Conservation (phyloP, 2,888 invertebrate species). For the Morpho achilles region DNA sequence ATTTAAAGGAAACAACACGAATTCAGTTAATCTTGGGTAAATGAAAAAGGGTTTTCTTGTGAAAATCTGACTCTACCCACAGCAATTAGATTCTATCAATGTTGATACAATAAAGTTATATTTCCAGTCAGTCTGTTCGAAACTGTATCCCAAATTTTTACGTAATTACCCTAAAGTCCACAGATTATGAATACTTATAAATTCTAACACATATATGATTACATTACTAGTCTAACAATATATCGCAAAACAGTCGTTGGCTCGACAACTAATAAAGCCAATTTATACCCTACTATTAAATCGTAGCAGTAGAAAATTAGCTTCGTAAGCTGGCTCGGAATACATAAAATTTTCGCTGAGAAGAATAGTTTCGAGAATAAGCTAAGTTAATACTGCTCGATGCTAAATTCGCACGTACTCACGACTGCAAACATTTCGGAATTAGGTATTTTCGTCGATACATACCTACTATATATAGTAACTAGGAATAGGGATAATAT, state of each 20-base stretch:
- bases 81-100: too few relatives aligned
- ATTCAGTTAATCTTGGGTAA: too few relatives aligned
- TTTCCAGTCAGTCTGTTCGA: constrained; percentile 12
- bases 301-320: constrained; percentile 28
- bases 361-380: not conserved
- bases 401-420: constrained; percentile 1
- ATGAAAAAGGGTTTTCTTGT: too few relatives aligned
- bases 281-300: not conserved
- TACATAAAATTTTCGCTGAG: constrained; percentile 15
- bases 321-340: constrained; percentile 56
- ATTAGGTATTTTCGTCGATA: constrained; percentile 12
- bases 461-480: constrained; percentile 14
- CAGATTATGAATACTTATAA: constrained; percentile 17
- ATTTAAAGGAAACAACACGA: too few relatives aligned
- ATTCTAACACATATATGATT: constrained; percentile 25
- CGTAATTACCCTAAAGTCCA: constrained; percentile 11
- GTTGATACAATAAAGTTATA: too few relatives aligned
- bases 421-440: constrained; percentile 10
- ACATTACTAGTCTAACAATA: constrained; percentile 8
- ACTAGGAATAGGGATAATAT: constrained; percentile 11
- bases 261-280: constrained; percentile 1
- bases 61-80: too few relatives aligned
- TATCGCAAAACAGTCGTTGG: constrained; percentile 7
- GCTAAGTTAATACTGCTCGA: constrained; percentile 10
- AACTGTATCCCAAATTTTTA: constrained; percentile 8